Conservation (phyloP, 2,888 invertebrate genomes). For the Tachina fera region DNA sequence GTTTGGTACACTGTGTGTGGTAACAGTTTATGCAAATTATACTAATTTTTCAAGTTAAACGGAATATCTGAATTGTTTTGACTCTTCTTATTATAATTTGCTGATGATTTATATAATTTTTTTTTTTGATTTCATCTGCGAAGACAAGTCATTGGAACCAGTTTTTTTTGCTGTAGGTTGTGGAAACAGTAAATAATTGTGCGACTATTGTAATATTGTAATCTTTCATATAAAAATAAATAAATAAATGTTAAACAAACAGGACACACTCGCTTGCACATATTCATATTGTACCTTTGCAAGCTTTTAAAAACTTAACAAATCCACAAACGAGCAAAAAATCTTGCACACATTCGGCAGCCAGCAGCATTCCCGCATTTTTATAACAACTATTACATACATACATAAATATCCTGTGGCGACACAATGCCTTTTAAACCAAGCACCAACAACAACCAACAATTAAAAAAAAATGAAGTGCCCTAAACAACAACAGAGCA, state of each 20-base stretch:
- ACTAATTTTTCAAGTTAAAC: too few relatives aligned
- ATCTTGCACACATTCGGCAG: background rate
- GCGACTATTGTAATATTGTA: constrained; percentile 55
- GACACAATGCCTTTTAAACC: constrained; percentile 67
- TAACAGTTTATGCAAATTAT: too few relatives aligned
- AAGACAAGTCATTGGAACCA: too few relatives aligned
- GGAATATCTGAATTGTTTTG: too few relatives aligned
- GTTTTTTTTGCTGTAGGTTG: background rate
- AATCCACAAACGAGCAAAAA: constrained; percentile 17
- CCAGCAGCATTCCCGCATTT: background rate
- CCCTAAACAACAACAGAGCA: constrained; percentile 55
- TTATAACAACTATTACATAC: constrained; percentile 34
- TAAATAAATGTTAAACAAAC: constrained; percentile 43
- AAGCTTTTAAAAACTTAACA: constrained; percentile 34
- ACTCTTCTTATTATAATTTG: too few relatives aligned
- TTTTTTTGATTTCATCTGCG: too few relatives aligned
- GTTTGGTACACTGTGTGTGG: too few relatives aligned
- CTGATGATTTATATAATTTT: too few relatives aligned
- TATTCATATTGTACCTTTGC: constrained; percentile 20
- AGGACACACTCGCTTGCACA: background rate
- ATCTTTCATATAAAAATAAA: constrained; percentile 53
- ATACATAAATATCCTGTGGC: constrained; percentile 53
- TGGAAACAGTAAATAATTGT: constrained; percentile 43
- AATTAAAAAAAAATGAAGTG: constrained; percentile 65
- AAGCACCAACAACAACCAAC: constrained; percentile 43